phyloP scores from a whole-genome alignment of 2,888 invertebrate genomes.

The Hypena proboscidalis region DNA sequence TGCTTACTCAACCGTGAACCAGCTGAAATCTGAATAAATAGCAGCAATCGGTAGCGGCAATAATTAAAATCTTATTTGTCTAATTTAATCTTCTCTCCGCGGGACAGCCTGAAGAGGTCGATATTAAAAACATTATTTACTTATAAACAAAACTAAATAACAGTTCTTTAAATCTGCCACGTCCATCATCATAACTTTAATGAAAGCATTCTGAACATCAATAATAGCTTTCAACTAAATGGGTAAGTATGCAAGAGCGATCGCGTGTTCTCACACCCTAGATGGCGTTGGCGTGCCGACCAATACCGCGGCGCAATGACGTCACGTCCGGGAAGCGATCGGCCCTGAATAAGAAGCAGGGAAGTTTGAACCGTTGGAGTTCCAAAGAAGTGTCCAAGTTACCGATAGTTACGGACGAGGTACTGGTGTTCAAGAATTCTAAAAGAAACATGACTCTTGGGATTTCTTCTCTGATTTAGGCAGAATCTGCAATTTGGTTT shows the following conservation, averaged over 20 bases:
- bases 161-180: too few species aligned
- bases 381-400: constrained; percentile 31
- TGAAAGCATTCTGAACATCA: too few species aligned
- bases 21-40: too few species aligned
- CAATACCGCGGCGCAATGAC: constrained; percentile 48
- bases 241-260: constrained; percentile 27
- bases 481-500: neutral
- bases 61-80: too few species aligned
- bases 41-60: too few species aligned
- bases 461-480: constrained; percentile 1
- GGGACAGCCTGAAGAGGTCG: too few species aligned
- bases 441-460: constrained; percentile 5
- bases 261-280: constrained; percentile 26
- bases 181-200: too few species aligned
- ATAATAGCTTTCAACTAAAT: too few species aligned
- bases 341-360: constrained; percentile 44
- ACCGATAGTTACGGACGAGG: constrained; percentile 26
- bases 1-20: too few species aligned
- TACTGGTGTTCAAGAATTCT: constrained; percentile 14
- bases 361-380: constrained; percentile 26
- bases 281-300: constrained; percentile 25
- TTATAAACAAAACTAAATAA: too few species aligned
- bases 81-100: too few species aligned
- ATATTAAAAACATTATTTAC: too few species aligned
- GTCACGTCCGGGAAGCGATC: constrained; percentile 51